phyloP scores from a whole-genome alignment of 2,797 vertebrate species.

The Rhabdomys pumilio region DNA sequence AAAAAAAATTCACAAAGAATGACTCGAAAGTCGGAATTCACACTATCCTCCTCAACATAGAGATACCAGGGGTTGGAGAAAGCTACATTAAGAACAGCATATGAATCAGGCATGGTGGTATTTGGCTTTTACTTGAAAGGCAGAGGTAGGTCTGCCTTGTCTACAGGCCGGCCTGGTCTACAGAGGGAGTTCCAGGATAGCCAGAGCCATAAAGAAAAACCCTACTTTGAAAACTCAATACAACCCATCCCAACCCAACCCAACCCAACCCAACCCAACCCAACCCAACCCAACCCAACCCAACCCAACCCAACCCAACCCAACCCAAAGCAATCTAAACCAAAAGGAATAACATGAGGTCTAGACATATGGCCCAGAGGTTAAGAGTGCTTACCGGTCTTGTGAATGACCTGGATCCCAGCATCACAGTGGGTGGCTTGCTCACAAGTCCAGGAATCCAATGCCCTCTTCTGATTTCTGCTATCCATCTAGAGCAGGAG shows the following conservation, averaged over 20 bases:
- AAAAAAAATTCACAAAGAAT: neutral
- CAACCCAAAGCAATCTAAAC: neutral
- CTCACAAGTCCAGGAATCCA: neutral
- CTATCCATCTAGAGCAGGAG: too few relatives aligned
- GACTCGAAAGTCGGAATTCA: neutral
- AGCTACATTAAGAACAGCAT: neutral
- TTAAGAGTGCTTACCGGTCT: neutral
- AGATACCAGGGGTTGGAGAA: neutral
- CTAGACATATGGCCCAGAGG: neutral
- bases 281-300: neutral
- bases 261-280: neutral
- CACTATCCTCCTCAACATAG: neutral
- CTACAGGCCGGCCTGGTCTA: neutral
- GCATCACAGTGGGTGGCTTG: neutral
- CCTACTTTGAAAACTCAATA: neutral
- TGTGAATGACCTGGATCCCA: neutral
- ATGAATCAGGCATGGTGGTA: neutral
- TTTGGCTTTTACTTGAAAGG: neutral
- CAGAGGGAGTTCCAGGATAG: neutral
- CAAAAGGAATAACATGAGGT: neutral
- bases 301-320: neutral
- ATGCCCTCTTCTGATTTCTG: neutral
- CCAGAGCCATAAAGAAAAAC: neutral
- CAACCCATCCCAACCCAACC: neutral
- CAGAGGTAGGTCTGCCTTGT: neutral